Evolutionary conservation across 2,113 vertebrate species (phyloP).

Genomic region (Climacteris rufus): DNA sequence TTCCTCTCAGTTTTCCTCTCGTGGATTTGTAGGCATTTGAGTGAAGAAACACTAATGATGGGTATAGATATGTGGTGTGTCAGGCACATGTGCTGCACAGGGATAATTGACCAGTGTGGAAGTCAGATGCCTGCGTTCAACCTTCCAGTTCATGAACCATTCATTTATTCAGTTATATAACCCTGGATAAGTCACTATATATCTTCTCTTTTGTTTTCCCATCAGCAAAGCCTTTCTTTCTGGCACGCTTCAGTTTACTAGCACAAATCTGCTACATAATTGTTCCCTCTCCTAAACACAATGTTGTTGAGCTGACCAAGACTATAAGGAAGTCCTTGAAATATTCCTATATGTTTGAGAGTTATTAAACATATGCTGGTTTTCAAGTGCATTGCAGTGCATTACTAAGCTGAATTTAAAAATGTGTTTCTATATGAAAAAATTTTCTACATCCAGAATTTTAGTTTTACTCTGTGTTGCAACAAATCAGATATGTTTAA

Average conservation of each 20-base stretch:
- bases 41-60: accelerated
- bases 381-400: neutral
- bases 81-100: neutral
- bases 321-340: neutral
- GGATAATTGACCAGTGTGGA: neutral
- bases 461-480: neutral
- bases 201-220: neutral
- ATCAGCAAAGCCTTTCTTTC: neutral
- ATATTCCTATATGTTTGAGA: neutral
- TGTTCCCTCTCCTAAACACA: neutral
- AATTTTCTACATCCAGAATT: neutral
- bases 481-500: neutral
- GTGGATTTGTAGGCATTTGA: neutral
- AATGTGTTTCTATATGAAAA: neutral
- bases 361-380: neutral
- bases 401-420: neutral
- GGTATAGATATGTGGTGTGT: neutral
- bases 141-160: neutral
- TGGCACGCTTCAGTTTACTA: neutral
- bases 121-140: neutral
- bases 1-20: neutral
- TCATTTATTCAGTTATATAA: neutral
- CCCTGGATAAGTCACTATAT: neutral
- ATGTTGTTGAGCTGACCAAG: neutral
- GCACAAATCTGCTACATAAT: neutral